phyloP scores from a whole-genome alignment of 1,140 invertebrate genomes.

The Coptotermes formosanus region DNA sequence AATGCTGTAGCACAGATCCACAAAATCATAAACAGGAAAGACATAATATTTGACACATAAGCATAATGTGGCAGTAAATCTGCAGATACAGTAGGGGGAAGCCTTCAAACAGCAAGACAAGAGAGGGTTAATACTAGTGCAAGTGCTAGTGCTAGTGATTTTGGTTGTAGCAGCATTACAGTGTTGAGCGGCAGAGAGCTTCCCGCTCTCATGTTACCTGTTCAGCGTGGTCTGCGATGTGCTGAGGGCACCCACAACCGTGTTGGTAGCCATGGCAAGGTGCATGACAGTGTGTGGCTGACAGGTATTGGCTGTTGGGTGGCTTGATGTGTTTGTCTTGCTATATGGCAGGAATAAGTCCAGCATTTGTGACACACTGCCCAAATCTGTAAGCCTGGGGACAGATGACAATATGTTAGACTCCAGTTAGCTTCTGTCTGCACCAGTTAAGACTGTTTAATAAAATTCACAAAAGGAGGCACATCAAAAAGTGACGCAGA shows the following conservation, averaged over 20 bases:
- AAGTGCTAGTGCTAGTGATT: too few relatives aligned
- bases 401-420: not conserved
- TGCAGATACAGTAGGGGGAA: too few relatives aligned
- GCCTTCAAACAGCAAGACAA: too few relatives aligned
- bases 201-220: not conserved
- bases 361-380: slow-evolving; percentile 54
- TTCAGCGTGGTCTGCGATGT: not conserved
- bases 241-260: slow-evolving; percentile 37
- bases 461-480: slow-evolving; percentile 19
- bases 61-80: too few relatives aligned
- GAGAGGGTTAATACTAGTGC: too few relatives aligned
- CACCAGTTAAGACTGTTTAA: not conserved
- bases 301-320: not conserved
- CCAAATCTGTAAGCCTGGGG: slow-evolving; percentile 70
- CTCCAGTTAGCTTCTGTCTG: too few relatives aligned
- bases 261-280: slow-evolving; percentile 50
- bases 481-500: slow-evolving; percentile 4
- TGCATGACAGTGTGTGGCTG: slow-evolving; percentile 37
- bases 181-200: too few relatives aligned
- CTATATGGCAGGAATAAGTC: slow-evolving; percentile 31
- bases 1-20: too few relatives aligned
- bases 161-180: too few relatives aligned
- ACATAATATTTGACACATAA: too few relatives aligned
- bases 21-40: too few relatives aligned
- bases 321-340: slow-evolving; percentile 35